A percentile compares a stretch with the other conserved stretches of the same genome.
These are phyloP conservation scores for Pollenia amentaria DNA, from an alignment of 2,888 invertebrate genomes.

Conservation along the genomic window DNA sequence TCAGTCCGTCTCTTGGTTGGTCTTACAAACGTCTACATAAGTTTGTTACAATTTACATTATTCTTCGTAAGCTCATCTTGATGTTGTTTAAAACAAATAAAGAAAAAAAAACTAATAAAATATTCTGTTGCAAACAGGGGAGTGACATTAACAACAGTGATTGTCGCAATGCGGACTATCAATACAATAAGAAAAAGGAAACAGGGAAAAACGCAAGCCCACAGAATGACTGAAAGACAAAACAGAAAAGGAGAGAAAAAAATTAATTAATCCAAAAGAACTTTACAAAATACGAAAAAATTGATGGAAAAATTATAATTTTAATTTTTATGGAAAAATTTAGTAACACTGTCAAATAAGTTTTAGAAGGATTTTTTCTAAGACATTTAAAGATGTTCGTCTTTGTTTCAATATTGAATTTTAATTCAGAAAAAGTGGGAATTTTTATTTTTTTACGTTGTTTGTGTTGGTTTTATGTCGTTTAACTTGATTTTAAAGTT, in stretches of 20 bases:
- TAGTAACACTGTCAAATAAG: too few relatives aligned
- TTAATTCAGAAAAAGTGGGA: too few relatives aligned
- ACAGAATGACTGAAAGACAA: not conserved
- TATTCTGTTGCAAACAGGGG: constrained; percentile 61
- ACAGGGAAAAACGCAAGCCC: constrained; percentile 7
- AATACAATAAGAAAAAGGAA: constrained; percentile 28
- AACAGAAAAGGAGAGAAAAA: not conserved
- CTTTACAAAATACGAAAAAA: not conserved
- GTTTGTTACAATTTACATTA: constrained; percentile 53
- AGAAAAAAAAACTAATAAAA: constrained; percentile 40
- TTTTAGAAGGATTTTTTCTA: too few relatives aligned
- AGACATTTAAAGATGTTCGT: too few relatives aligned
- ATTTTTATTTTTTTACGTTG: too few relatives aligned
- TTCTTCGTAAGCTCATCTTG: constrained; percentile 47
- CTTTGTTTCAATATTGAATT: too few relatives aligned
- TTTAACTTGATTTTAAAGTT: too few relatives aligned
- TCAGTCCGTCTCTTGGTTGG: too few relatives aligned
- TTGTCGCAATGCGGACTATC: constrained; percentile 68
- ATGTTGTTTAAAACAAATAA: not conserved
- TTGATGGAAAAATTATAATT: too few relatives aligned
- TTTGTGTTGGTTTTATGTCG: too few relatives aligned
- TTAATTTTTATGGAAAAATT: too few relatives aligned
- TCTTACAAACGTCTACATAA: constrained; percentile 9
- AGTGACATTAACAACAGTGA: constrained; percentile 62
- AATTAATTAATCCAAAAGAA: not conserved